Evolutionary conservation across 2,888 invertebrate species (phyloP), one percentile per base, ranked within the genome.

Genomic region (Cepaea hortensis): DNA sequence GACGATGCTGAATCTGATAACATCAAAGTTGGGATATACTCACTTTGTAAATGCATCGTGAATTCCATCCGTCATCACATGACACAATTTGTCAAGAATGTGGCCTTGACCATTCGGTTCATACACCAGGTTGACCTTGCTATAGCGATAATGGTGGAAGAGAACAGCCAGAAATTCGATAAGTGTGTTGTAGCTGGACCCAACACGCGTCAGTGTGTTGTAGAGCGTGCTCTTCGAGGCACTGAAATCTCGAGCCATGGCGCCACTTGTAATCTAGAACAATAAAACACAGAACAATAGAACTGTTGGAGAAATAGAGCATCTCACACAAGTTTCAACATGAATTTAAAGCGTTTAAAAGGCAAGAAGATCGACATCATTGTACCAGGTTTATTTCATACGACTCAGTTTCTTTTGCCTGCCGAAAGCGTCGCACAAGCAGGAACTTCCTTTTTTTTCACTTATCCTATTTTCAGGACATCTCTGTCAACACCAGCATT

Each of bases 31-130:
- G n/a, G 68, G 18, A 15, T 3, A n/a, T n/a, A 76, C 84, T 65
- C 48, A 76, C 55, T 86, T 35, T 15, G 79, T 76, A n/a, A 92
- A 87, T 46, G 91, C 92, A 55, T 90, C 88, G 86, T 92, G 92
- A 3, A 93, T 88, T 3, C 91, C 91, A 82, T 92, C 91, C 0
- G 90, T 88, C n/a, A 91, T 91, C 72, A 93, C 90, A 77, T 92
- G 91, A 83, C 93, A 93, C 81, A 91, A 90, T 20, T 88, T 88
- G 20, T 88, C 89, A 18, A 90, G 87, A 7, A 92, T 88, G 35
- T 91, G 81, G 46, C 82, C 85, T 85, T 93, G 92, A 46, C 92
- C 93, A 2, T 88, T 75, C 0, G 92, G 92, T 65, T 92, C 90
- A 77, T 92, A 93, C 0, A 93, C 81, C 9, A 82, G 18, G 46